A percentile compares a stretch with the other conserved stretches of the same genome.
Evolutionary conservation across 30 jellyfish, hydroid and myxozoan species (phyloP).

Genomic region (Turritopsis rubra): DNA sequence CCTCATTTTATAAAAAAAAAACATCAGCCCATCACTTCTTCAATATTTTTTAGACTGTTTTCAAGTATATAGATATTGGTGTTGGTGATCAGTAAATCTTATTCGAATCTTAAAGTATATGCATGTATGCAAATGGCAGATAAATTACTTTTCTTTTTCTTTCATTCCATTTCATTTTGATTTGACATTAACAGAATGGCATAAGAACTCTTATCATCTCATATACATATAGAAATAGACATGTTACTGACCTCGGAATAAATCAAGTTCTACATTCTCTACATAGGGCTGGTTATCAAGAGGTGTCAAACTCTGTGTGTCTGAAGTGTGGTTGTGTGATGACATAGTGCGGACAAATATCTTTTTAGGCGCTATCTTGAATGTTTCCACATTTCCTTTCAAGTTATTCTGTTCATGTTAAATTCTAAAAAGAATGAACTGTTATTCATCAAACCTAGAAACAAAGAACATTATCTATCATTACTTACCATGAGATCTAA

Average conservation of each 20-base stretch:
- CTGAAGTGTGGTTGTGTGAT: neutral
- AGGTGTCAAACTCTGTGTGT: neutral
- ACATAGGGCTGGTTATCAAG: neutral
- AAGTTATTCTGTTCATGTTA: neutral
- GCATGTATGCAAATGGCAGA: no score
- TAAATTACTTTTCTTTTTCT: no score
- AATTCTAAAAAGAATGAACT: neutral
- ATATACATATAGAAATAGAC: neutral
- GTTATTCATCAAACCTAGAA: neutral
- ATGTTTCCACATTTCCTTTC: neutral
- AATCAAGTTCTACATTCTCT: neutral
- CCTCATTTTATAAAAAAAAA: no score
- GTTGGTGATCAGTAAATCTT: no score
- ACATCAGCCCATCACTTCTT: no score
- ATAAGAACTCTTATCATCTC: no score
- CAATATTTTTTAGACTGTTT: no score
- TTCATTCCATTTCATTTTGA: no score
- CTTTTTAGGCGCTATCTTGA: conserved; percentile 2
- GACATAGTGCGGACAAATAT: conserved; percentile 1
- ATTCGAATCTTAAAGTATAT: no score
- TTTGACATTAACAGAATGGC: no score
- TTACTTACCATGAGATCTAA: no score
- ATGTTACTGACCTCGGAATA: neutral
- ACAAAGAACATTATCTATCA: neutral
- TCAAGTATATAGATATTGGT: no score